Conservation (phyloP, 2,113 vertebrate species). For the Corythornis cristatus region DNA sequence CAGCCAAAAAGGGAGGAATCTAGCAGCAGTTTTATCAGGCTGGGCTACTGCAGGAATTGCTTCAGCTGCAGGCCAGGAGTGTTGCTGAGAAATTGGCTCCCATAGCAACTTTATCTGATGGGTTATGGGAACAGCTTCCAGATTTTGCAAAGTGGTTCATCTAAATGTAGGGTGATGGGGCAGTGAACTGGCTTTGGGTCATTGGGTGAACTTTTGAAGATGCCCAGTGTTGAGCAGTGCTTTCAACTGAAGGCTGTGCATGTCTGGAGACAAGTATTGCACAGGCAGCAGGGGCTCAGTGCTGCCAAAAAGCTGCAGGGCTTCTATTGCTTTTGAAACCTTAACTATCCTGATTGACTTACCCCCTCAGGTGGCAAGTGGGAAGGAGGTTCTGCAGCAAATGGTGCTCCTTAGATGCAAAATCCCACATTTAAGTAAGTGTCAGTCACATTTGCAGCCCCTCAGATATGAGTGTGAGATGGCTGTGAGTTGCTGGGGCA, state of each 20-base stretch:
- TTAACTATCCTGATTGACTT: neutral
- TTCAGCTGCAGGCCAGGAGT: slow-evolving; percentile 23
- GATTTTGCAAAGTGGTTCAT: neutral
- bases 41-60: slow-evolving; percentile 58
- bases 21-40: slow-evolving; percentile 52
- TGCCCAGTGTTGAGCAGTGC: neutral
- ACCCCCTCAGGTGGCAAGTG: neutral
- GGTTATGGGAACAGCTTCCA: slow-evolving; percentile 8
- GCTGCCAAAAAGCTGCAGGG: neutral
- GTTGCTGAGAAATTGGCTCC: slow-evolving; percentile 36
- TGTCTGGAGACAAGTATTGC: neutral
- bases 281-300: neutral
- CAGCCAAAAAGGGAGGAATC: slow-evolving; percentile 63
- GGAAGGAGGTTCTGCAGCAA: neutral
- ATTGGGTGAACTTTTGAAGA: neutral
- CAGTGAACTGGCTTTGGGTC: neutral
- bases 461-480: accelerated
- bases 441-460: neutral
- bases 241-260: accelerated
- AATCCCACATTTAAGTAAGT: neutral
- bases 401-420: neutral
- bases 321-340: neutral
- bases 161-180: neutral
- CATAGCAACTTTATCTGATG: slow-evolving; percentile 25
- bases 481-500: neutral